Evolutionary conservation across 2,113 vertebrate genomes (phyloP).

Genomic region (Nyctereutes procyonoides): DNA sequence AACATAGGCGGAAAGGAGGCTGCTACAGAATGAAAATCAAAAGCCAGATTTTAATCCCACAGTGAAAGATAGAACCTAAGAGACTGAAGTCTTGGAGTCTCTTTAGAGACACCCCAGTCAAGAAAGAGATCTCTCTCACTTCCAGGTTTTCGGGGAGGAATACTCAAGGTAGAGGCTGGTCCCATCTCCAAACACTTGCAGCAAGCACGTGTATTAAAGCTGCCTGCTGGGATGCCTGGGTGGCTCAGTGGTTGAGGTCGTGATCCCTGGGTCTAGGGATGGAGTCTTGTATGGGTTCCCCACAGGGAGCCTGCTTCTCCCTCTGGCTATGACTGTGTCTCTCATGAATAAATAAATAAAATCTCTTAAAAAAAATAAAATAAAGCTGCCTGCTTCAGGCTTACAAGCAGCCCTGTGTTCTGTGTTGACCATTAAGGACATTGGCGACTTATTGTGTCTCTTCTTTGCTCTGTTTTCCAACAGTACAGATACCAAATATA

Average conservation of each 20-base stretch:
- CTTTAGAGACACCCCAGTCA: background rate
- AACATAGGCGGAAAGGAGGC: slow-evolving; percentile 51
- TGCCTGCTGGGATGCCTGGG: background rate
- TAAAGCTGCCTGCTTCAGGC: background rate
- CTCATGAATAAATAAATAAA: no score
- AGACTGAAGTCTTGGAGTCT: background rate
- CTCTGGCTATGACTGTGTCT: no score
- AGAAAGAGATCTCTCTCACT: background rate
- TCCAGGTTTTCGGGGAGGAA: background rate
- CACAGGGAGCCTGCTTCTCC: no score
- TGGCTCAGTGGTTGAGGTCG: no score
- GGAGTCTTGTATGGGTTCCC: no score
- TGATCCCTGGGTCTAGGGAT: no score
- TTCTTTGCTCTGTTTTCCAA: slow-evolving; percentile 29
- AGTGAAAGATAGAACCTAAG: background rate
- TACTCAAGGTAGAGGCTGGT: background rate
- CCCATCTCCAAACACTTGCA: background rate
- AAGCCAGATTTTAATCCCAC: slow-evolving; percentile 4
- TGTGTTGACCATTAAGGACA: background rate
- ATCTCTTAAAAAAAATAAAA: no score
- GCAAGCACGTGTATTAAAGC: background rate
- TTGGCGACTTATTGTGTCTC: background rate
- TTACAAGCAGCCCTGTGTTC: background rate
- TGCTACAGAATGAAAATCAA: background rate
- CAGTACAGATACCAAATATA: background rate